These are phyloP conservation scores for Odontomyia ornata DNA, from an alignment of 2,888 invertebrate genomes.

Conservation along the genomic window DNA sequence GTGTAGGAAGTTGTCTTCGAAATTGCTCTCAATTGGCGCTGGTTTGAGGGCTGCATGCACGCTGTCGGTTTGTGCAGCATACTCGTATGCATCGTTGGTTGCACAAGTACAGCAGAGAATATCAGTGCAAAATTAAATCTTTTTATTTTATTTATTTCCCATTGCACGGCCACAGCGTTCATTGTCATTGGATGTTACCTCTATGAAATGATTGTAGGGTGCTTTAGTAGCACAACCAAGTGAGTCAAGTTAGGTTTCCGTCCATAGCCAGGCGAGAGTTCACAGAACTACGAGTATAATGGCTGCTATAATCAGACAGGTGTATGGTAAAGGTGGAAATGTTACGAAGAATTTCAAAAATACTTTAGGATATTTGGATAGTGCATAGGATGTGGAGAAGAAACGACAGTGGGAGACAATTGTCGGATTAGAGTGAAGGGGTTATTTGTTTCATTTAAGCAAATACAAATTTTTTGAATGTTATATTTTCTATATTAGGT, in stretches of 20 bases:
- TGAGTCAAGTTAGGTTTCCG: not conserved
- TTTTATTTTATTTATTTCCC: not conserved
- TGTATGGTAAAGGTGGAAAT: not conserved
- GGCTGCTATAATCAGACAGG: constrained; percentile 21
- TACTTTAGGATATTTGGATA: too few relatives aligned
- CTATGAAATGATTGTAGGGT: constrained; percentile 12
- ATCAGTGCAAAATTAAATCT: not conserved
- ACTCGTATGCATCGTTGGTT: constrained; percentile 18
- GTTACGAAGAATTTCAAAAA: not conserved
- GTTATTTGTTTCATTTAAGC: too few relatives aligned
- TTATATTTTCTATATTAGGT: too few relatives aligned
- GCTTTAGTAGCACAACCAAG: constrained; percentile 6
- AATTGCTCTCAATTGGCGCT: constrained; percentile 23
- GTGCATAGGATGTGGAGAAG: not conserved
- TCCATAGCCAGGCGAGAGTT: not conserved
- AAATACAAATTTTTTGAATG: too few relatives aligned
- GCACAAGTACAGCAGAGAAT: not conserved
- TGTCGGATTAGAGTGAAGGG: too few relatives aligned
- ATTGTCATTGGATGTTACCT: constrained; percentile 17
- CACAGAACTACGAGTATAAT: constrained; percentile 35
- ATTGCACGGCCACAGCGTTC: not conserved
- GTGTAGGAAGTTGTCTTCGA: constrained; percentile 54
- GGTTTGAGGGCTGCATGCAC: not conserved
- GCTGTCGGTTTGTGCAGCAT: not conserved
- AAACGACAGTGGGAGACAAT: not conserved